These are phyloP conservation scores for Oncorhynchus nerka DNA, from an alignment of 2,113 vertebrate species.

Conservation along the genomic window DNA sequence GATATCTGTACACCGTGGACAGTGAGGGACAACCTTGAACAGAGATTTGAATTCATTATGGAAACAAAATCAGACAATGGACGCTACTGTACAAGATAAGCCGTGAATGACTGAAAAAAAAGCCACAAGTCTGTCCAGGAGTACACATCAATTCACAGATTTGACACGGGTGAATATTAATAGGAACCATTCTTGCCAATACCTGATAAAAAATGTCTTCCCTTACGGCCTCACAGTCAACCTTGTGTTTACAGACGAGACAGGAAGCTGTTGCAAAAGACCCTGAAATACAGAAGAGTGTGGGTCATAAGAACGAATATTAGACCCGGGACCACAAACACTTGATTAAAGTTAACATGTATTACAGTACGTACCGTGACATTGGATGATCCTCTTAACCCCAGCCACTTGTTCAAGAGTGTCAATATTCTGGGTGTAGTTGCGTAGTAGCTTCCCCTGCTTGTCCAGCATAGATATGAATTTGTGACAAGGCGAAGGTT, in stretches of 20 bases:
- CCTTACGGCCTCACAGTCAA: conserved; percentile 93
- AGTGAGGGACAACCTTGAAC: conserved; percentile 88
- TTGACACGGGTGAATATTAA: neutral
- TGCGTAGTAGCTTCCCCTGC: conserved; percentile 89
- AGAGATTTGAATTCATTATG: neutral
- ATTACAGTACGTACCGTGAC: conserved; percentile 81
- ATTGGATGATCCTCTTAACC: conserved; percentile 94
- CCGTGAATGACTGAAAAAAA: no score
- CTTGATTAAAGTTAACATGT: neutral
- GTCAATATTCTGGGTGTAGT: conserved; percentile 98
- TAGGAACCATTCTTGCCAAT: conserved; percentile 41
- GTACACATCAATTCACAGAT: no score
- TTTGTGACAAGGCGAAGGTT: conserved; percentile 94
- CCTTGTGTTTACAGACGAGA: conserved; percentile 94
- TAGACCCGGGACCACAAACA: no score
- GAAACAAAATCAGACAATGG: neutral
- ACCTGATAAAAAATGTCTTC: conserved; percentile 99
- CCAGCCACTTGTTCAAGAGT: conserved; percentile 96
- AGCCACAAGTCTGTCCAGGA: no score
- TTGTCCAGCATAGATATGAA: conserved; percentile 98
- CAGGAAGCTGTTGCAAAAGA: conserved; percentile 98
- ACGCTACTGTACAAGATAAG: neutral
- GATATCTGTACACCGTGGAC: conserved; percentile 86
- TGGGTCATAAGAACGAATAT: no score
- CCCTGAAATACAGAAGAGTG: conserved; percentile 71